Conservation (phyloP, 2,797 vertebrate species). For the Halcyon badia region DNA sequence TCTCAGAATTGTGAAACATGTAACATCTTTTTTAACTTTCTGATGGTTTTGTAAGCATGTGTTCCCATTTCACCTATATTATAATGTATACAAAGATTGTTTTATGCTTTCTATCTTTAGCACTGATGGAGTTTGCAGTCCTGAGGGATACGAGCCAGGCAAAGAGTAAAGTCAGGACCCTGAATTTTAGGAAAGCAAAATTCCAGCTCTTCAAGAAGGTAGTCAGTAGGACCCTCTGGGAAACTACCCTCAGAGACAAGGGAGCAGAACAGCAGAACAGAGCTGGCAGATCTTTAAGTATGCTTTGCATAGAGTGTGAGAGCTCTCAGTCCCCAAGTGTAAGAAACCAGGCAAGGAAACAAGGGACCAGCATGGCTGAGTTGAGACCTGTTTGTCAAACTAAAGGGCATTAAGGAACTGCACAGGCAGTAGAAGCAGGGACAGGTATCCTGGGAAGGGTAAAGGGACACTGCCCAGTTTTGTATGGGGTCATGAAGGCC, state of each 20-base stretch:
- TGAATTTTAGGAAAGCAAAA: background rate
- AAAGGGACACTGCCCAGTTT: accelerated
- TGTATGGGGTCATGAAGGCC: background rate
- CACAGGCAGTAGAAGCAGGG: background rate
- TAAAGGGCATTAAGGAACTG: background rate
- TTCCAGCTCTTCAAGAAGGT: background rate
- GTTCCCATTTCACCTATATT: background rate
- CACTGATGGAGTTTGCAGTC: background rate
- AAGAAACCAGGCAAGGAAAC: background rate
- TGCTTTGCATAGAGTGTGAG: accelerated
- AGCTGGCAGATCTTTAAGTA: background rate
- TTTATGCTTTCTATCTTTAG: background rate
- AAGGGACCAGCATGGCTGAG: background rate
- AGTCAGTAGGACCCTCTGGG: background rate
- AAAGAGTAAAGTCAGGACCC: background rate
- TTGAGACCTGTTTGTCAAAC: background rate
- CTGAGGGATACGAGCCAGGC: background rate
- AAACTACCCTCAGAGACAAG: background rate
- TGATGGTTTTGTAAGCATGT: background rate
- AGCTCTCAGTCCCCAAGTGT: background rate
- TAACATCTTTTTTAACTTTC: background rate
- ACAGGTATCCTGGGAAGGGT: background rate
- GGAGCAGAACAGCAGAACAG: background rate
- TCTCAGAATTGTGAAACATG: background rate
- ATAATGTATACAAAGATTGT: background rate